Percentiles rank a stretch among this genome's conserved stretches.
phyloP scores from a whole-genome alignment of 2,888 invertebrate genomes.

The Stegophylla sp. region DNA sequence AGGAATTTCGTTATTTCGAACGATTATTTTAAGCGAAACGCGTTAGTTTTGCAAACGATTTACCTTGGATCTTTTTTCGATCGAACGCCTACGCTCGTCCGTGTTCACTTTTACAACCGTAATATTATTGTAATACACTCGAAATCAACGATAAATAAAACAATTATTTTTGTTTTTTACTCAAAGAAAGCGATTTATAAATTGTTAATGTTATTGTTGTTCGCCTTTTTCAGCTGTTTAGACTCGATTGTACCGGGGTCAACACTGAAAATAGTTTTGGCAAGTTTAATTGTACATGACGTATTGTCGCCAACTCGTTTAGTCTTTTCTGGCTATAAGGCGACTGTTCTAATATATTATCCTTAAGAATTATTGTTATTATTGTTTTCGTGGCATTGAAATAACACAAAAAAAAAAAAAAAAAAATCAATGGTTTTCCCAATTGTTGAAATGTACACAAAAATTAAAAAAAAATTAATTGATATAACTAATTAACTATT shows the following conservation, averaged over 20 bases:
- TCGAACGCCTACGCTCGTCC: too few species aligned
- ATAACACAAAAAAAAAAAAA: slow-evolving; percentile 1
- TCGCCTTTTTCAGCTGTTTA: slow-evolving; percentile 28
- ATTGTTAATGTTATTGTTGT: slow-evolving; percentile 34
- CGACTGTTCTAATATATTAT: neutral
- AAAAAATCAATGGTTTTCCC: neutral
- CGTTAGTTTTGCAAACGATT: too few species aligned
- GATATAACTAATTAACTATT: too few species aligned
- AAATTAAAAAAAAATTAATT: neutral
- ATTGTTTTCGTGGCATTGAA: neutral
- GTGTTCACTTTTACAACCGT: too few species aligned
- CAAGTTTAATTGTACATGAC: slow-evolving; percentile 25
- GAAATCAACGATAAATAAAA: too few species aligned
- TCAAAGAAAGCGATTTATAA: slow-evolving; percentile 15
- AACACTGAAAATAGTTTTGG: slow-evolving; percentile 56
- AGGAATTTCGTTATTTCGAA: too few species aligned
- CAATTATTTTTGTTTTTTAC: neutral
- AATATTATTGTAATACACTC: too few species aligned
- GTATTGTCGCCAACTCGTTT: slow-evolving; percentile 44
- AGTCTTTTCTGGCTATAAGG: slow-evolving; percentile 1
- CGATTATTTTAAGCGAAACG: too few species aligned
- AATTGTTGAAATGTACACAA: neutral
- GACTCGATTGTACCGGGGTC: slow-evolving; percentile 21
- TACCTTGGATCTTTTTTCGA: too few species aligned
- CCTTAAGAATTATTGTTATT: slow-evolving; percentile 4